phyloP scores from a whole-genome alignment of 2,888 invertebrate genomes.

The Drosophila nr. fundita region DNA sequence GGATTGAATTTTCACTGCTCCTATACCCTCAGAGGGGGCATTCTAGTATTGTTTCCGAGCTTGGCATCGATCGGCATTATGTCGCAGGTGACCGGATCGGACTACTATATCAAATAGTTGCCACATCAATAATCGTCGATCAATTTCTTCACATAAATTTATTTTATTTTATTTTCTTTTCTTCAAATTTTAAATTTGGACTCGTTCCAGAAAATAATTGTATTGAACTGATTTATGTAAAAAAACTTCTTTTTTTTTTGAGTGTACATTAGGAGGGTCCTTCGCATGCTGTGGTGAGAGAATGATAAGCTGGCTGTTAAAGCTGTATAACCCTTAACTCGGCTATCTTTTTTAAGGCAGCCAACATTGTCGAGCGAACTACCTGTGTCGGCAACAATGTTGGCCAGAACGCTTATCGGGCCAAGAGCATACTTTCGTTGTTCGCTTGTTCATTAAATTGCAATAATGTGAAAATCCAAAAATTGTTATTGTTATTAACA shows the following conservation, averaged over 20 bases:
- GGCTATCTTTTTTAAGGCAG: slow-evolving; percentile 44
- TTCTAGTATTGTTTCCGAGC: background rate
- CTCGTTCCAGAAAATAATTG: background rate
- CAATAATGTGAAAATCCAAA: slow-evolving; percentile 60
- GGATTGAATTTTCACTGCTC: background rate
- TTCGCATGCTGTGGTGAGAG: slow-evolving; percentile 37
- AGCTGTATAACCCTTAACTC: slow-evolving; percentile 4
- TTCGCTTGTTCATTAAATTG: slow-evolving; percentile 68
- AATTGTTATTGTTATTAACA: slow-evolving; percentile 69
- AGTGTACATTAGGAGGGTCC: slow-evolving; percentile 21
- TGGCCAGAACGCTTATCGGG: slow-evolving; percentile 58
- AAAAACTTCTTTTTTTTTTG: background rate
- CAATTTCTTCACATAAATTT: background rate
- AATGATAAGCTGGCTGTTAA: slow-evolving; percentile 49
- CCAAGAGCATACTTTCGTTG: slow-evolving; percentile 48
- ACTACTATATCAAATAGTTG: background rate
- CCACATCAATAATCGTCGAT: background rate
- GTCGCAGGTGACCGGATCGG: background rate
- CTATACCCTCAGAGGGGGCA: background rate
- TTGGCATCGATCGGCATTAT: background rate
- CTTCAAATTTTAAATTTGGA: background rate
- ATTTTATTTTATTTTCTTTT: background rate
- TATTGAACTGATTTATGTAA: background rate
- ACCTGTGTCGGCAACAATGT: slow-evolving; percentile 43
- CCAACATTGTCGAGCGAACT: slow-evolving; percentile 39